Conservation (phyloP, 2,113 vertebrate species). For the Crotalus viridis region DNA sequence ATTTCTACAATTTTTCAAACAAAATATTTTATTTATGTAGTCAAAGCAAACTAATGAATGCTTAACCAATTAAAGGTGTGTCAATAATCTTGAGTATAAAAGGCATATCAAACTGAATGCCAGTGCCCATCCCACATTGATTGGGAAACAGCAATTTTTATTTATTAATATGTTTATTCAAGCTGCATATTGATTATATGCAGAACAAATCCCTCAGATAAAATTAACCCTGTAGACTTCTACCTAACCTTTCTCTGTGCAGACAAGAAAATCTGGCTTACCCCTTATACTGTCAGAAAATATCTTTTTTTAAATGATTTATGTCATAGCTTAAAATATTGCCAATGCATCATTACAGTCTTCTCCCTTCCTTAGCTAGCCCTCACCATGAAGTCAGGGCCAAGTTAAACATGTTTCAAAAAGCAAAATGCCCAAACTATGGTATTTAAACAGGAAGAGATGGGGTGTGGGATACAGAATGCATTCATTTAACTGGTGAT, state of each 20-base stretch:
- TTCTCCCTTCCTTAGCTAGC: not conserved
- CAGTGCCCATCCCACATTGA: not conserved
- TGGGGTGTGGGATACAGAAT: not conserved
- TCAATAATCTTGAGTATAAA: not conserved
- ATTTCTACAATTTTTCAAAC: not conserved
- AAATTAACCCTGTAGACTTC: not conserved
- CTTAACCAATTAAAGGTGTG: not conserved
- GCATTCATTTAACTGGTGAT: no score
- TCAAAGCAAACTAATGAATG: not conserved
- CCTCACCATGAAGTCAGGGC: not conserved
- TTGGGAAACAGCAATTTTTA: not conserved
- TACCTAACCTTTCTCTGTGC: not conserved
- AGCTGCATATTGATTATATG: not conserved
- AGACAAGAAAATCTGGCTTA: not conserved
- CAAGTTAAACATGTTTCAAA: not conserved
- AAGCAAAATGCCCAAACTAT: not conserved
- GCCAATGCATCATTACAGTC: not conserved
- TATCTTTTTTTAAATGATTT: not conserved
- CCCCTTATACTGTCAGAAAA: not conserved
- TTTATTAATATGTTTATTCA: not conserved
- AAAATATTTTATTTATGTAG: not conserved
- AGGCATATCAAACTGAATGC: not conserved
- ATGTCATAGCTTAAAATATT: not conserved
- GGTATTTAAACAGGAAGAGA: not conserved
- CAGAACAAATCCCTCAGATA: not conserved